A percentile compares a stretch with the other conserved stretches of the same genome.
Evolutionary conservation across 2,797 vertebrate genomes (phyloP).

Genomic region (Enteromius radiatus): DNA sequence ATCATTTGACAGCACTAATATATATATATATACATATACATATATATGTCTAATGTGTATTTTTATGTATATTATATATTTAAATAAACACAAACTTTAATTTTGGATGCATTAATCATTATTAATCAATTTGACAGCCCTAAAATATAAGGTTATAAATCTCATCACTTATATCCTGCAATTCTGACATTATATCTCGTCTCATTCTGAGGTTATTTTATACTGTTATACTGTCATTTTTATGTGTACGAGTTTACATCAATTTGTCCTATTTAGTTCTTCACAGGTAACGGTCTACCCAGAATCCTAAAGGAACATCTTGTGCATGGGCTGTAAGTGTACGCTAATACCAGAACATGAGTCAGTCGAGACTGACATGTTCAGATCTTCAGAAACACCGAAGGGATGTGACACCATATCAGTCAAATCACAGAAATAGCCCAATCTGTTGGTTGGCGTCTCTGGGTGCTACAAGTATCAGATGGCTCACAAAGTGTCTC

Average conservation of each 20-base stretch:
- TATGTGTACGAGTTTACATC: neutral
- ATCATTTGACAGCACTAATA: too few relatives aligned
- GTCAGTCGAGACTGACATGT: slow-evolving; percentile 23
- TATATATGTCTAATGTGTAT: too few relatives aligned
- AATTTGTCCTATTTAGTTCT: neutral
- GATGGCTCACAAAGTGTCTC: slow-evolving; percentile 8
- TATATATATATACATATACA: too few relatives aligned
- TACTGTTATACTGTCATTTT: too few relatives aligned
- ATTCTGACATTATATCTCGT: too few relatives aligned
- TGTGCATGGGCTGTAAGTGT: slow-evolving; percentile 16
- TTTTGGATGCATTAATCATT: too few relatives aligned
- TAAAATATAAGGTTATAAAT: too few relatives aligned
- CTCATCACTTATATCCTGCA: too few relatives aligned
- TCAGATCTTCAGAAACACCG: slow-evolving; percentile 16
- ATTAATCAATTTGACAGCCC: too few relatives aligned
- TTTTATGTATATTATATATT: too few relatives aligned
- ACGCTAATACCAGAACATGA: slow-evolving; percentile 27
- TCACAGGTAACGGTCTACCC: neutral
- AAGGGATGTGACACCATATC: slow-evolving; percentile 13
- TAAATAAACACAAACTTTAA: too few relatives aligned
- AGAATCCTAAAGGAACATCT: slow-evolving; percentile 19
- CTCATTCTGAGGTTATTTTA: too few relatives aligned
- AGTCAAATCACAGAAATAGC: slow-evolving; percentile 26
- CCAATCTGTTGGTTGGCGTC: neutral
- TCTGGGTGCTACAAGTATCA: slow-evolving; percentile 18